Percentiles rank a stretch among this genome's conserved stretches.
These are phyloP conservation scores for Sparidentex hasta DNA, from an alignment of 2,797 vertebrate genomes.

Conservation along the genomic window DNA sequence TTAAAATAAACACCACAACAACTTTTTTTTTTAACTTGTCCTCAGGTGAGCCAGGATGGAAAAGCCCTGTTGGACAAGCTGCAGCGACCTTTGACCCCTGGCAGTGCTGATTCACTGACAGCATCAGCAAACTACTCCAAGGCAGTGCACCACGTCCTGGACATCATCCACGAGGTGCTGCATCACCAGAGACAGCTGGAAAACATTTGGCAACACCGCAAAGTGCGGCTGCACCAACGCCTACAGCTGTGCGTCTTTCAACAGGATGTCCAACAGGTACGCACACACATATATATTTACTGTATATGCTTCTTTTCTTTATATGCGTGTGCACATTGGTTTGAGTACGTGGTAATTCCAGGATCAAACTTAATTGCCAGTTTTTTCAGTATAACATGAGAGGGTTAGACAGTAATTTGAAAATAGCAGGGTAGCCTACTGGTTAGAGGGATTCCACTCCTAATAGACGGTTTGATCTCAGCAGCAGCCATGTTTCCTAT, in stretches of 20 bases:
- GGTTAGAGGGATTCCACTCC: conserved; percentile 54
- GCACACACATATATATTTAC: background rate
- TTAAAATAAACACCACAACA: background rate
- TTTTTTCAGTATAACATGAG: conserved; percentile 30
- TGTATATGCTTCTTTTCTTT: background rate
- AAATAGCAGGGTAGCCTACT: conserved; percentile 61
- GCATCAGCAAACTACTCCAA: conserved; percentile 98
- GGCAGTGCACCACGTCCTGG: conserved; percentile 95
- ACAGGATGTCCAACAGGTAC: conserved; percentile 97
- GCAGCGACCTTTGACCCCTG: conserved; percentile 95
- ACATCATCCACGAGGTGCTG: conserved; percentile 96
- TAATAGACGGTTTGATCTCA: conserved; percentile 64
- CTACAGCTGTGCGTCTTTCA: conserved; percentile 94
- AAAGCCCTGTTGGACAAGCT: conserved; percentile 97
- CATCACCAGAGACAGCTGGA: conserved; percentile 98
- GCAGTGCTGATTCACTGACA: conserved; percentile 93
- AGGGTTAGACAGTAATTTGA: conserved; percentile 58
- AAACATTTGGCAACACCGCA: conserved; percentile 99
- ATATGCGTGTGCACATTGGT: background rate
- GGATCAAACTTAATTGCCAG: conserved; percentile 21
- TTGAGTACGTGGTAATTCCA: conserved; percentile 4
- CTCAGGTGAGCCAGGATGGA: conserved; percentile 96
- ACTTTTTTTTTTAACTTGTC: conserved; percentile 1
- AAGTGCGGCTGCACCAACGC: conserved; percentile 96
- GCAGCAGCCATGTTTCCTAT: conserved; percentile 64